These are phyloP conservation scores for Lissocephala sabroskyi DNA, from an alignment of 2,888 invertebrate genomes.

Conservation along the genomic window DNA sequence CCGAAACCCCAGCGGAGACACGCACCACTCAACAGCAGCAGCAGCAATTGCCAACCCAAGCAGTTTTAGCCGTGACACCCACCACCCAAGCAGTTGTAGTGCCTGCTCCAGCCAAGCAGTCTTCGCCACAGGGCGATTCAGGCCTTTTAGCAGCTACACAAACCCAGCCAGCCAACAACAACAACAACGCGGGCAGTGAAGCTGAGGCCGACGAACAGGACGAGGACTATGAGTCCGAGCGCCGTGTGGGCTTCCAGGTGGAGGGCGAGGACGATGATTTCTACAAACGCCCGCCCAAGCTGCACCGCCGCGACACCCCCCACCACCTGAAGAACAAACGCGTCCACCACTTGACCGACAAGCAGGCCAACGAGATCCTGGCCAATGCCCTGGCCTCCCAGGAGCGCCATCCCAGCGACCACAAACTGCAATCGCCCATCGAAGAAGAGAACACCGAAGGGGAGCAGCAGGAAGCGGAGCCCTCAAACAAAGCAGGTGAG, in stretches of 20 bases:
- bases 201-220: slow-evolving; percentile 80
- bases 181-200: slow-evolving; percentile 21
- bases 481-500: too few relatives aligned
- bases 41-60: slow-evolving; percentile 39
- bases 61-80: slow-evolving; percentile 25
- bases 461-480: slow-evolving; percentile 41
- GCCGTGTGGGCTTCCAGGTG: slow-evolving; percentile 79
- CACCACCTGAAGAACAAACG: slow-evolving; percentile 99
- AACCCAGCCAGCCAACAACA: not conserved
- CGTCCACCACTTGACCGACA: slow-evolving; percentile 81
- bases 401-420: slow-evolving; percentile 53
- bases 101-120: slow-evolving; percentile 28
- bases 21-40: slow-evolving; percentile 31
- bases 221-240: slow-evolving; percentile 76
- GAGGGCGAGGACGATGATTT: slow-evolving; percentile 72
- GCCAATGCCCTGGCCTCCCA: slow-evolving; percentile 69
- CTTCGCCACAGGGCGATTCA: slow-evolving; percentile 51
- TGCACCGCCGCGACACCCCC: slow-evolving; percentile 88
- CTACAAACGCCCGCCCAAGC: slow-evolving; percentile 71
- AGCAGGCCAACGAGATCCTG: slow-evolving; percentile 80
- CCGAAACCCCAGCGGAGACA: slow-evolving; percentile 37
- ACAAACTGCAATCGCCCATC: slow-evolving; percentile 68
- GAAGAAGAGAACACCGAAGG: slow-evolving; percentile 62
- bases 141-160: slow-evolving; percentile 39
- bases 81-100: slow-evolving; percentile 25